Conservation (phyloP, 2,888 invertebrate genomes). For the Nycteola revayana region DNA sequence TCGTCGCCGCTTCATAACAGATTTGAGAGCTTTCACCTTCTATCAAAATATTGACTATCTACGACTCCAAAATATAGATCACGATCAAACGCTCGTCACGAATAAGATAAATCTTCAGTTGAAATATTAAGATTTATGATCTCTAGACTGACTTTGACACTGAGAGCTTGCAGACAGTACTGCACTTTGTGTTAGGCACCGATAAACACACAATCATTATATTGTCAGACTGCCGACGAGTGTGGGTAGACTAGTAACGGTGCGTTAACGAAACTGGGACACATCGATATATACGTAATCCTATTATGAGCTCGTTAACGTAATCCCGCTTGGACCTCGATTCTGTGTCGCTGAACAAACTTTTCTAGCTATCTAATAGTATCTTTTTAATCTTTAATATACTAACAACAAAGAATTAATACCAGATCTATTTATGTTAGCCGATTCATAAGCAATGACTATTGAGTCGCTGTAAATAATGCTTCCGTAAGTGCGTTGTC, state of each 20-base stretch:
- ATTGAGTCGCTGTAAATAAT: slow-evolving; percentile 37
- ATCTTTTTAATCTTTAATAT: not conserved
- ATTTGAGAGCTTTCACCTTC: slow-evolving; percentile 59
- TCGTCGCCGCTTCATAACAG: slow-evolving; percentile 46
- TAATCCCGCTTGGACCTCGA: slow-evolving; percentile 62
- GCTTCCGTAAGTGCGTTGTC: slow-evolving; percentile 40
- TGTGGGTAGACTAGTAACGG: slow-evolving; percentile 65
- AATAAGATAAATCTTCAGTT: slow-evolving; percentile 34
- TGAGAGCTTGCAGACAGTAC: slow-evolving; percentile 29
- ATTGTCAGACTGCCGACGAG: slow-evolving; percentile 63
- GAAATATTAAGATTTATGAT: slow-evolving; percentile 19
- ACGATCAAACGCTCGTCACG: slow-evolving; percentile 41
- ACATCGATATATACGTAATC: slow-evolving; percentile 69
- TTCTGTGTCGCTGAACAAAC: slow-evolving; percentile 39
- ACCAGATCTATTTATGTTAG: slow-evolving; percentile 13
- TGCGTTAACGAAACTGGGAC: slow-evolving; percentile 64
- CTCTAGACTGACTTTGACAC: slow-evolving; percentile 48
- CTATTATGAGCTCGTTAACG: slow-evolving; percentile 77
- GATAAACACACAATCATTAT: slow-evolving; percentile 72
- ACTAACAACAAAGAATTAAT: not conserved
- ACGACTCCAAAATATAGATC: slow-evolving; percentile 32
- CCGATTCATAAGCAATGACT: slow-evolving; percentile 38
- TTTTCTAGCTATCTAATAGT: slow-evolving; percentile 27
- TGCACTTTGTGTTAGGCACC: slow-evolving; percentile 45
- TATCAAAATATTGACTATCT: slow-evolving; percentile 42